Evolutionary conservation across 1,140 invertebrate species (phyloP), one percentile per base, ranked within the genome.

Genomic region (Ceratina australensis): DNA sequence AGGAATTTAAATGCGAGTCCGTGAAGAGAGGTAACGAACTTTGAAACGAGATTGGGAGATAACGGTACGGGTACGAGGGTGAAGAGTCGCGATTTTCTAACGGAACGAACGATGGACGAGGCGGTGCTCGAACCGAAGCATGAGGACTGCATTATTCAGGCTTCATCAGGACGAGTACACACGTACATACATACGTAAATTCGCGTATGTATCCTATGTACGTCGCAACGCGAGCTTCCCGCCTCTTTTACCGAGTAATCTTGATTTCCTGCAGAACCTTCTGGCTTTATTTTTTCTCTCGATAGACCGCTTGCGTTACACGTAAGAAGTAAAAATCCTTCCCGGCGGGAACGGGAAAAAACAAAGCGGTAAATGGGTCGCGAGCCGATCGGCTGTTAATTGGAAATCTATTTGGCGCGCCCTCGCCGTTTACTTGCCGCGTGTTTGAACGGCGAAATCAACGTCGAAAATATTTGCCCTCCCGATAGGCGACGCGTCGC

Each of bases 131-230:
- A 75, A 10, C 24, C 71, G 33, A 42, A 42, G 68, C 71, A 81
- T 49, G 68, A 52, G 61, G 69, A 78, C 52, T 67, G 54, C 49
- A 80, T 72, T 78, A 72, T 65, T 77, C 42, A 67, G 49, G 54
- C n/a, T 77, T 69, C 59, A 69, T 47, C 65, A 57, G 66, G 26
- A 61, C 28, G 64, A 54, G 33, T 77, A 59, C 52, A 15, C 13
- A 22, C 42, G 15, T 16, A 52, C 15, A 72, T 54, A 33, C 28
- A 42, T 42, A 42, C 10, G 33, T 42, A 42, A 5, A 3, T 3
- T 42, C 10, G 10, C 33, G 33, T 42, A 42, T 42, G 33, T 42
- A 10, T 7, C 33, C 5, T 42, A 10, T 42, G 33, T 42, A 42
- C 33, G 63, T 15, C 12, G 59, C 50, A 28, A 61, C 16, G 24